Conservation (phyloP, 2,888 invertebrate genomes). For the Agrochola lota region DNA sequence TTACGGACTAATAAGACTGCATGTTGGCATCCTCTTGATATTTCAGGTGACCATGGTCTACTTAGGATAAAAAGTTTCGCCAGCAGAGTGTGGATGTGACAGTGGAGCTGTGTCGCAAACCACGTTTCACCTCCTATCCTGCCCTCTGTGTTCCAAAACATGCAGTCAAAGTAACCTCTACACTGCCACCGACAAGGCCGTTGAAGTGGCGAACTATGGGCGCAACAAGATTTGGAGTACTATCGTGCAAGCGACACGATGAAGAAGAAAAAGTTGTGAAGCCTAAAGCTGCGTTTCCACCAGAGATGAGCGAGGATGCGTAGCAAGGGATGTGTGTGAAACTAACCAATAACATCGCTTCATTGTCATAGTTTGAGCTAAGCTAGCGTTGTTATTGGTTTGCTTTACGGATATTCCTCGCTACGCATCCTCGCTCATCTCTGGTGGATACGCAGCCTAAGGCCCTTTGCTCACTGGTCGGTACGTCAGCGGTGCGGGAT, state of each 20-base stretch:
- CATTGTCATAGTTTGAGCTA: no score
- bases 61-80: background rate
- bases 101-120: background rate
- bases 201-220: background rate
- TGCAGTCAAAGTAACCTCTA: background rate
- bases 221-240: background rate
- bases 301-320: no score
- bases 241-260: background rate
- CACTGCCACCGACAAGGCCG: background rate
- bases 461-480: no score
- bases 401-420: fast-evolving
- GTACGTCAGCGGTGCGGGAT: no score
- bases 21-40: background rate
- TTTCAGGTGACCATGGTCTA: background rate
- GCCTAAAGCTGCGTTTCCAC: no score
- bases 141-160: background rate
- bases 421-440: no score
- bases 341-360: no score
- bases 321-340: no score
- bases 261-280: background rate
- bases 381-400: no score
- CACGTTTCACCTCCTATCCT: background rate
- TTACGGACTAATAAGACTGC: background rate
- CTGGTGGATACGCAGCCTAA: background rate
- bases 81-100: background rate